Conservation (phyloP, 1,140 invertebrate genomes). For the Calephelis nemesis region DNA sequence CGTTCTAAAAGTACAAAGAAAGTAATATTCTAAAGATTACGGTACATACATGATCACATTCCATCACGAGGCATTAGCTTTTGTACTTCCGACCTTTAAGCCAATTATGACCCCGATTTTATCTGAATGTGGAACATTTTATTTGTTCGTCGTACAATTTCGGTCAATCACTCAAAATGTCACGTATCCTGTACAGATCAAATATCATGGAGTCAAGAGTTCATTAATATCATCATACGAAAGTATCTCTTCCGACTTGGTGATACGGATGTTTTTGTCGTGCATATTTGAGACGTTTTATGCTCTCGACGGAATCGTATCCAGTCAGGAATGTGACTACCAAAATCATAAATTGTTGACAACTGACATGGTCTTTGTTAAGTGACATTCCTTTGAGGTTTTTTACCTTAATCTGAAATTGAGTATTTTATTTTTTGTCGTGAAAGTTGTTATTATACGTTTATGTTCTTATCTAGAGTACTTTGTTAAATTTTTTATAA, state of each 20-base stretch:
- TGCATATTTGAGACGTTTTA: constrained; percentile 21
- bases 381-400: constrained; percentile 37
- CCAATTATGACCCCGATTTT: constrained; percentile 16
- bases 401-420: constrained; percentile 38
- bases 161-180: constrained; percentile 32
- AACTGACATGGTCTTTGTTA: constrained; percentile 40
- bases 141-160: constrained; percentile 19
- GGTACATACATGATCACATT: constrained; percentile 16
- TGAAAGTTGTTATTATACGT: constrained; percentile 12
- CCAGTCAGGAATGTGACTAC: constrained; percentile 35
- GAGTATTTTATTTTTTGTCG: constrained; percentile 23
- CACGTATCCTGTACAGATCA: constrained; percentile 18
- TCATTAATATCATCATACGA: constrained; percentile 23
- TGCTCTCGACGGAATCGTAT: constrained; percentile 21
- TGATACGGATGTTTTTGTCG: constrained; percentile 30
- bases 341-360: constrained; percentile 44
- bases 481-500: too few relatives aligned
- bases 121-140: constrained; percentile 19
- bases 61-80: constrained; percentile 8
- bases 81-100: constrained; percentile 15
- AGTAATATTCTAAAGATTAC: constrained; percentile 12
- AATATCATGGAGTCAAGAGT: constrained; percentile 14
- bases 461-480: not conserved
- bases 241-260: constrained; percentile 18
- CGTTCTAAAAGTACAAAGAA: constrained; percentile 7